Percentiles rank a stretch among this genome's conserved stretches.
phyloP scores from a whole-genome alignment of 2,888 invertebrate species.

The Apotomis capreana region DNA sequence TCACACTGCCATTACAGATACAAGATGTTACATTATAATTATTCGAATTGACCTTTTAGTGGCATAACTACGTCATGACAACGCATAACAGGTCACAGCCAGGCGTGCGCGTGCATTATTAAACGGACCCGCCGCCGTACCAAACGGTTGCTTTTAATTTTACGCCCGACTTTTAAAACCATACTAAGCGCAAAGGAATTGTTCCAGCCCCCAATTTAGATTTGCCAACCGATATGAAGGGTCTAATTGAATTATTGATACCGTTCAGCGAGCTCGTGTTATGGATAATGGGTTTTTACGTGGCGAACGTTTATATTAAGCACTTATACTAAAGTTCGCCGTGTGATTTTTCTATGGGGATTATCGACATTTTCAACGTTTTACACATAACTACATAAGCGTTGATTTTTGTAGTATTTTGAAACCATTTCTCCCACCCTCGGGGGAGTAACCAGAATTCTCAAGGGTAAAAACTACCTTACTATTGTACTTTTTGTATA shows the following conservation, averaged over 20 bases:
- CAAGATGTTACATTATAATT: conserved; percentile 51
- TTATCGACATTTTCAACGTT: too few relatives aligned
- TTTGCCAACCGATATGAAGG: conserved; percentile 36
- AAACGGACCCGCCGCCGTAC: conserved; percentile 57
- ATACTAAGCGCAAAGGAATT: conserved; percentile 44
- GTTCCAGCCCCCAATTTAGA: conserved; percentile 24
- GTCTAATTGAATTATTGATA: conserved; percentile 42
- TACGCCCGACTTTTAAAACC: conserved; percentile 56
- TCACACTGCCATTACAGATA: conserved; percentile 17
- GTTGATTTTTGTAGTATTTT: too few relatives aligned
- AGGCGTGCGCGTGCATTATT: conserved; percentile 64
- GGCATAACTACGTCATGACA: conserved; percentile 56
- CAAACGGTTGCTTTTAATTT: conserved; percentile 62
- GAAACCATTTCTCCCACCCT: too few relatives aligned
- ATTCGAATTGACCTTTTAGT: conserved; percentile 61
- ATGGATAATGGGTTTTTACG: conserved; percentile 30
- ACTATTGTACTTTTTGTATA: too few relatives aligned
- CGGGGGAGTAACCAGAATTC: too few relatives aligned
- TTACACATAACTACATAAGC: too few relatives aligned
- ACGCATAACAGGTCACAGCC: conserved; percentile 56
- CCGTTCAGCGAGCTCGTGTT: conserved; percentile 20
- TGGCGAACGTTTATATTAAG: background rate
- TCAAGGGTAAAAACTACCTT: too few relatives aligned
- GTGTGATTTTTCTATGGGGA: too few relatives aligned
- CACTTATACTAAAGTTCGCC: background rate